Conservation (phyloP, 2,797 vertebrate species). For the Paramormyrops hopkinsi region DNA sequence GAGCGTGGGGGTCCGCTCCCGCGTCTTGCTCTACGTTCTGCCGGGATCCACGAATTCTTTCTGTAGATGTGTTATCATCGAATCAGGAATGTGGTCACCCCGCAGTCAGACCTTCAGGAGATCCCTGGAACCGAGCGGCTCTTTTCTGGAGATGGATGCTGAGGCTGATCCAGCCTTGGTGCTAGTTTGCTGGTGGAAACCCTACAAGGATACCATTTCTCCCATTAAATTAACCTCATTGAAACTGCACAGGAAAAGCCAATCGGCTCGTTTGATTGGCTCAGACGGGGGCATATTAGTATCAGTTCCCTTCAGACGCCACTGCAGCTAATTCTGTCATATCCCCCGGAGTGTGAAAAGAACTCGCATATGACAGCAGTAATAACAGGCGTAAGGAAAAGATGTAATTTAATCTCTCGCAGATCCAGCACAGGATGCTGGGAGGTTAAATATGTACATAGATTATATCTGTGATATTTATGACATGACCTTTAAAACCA, state of each 20-base stretch:
- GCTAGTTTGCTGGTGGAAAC: background rate
- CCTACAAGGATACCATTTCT: background rate
- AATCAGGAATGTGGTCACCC: background rate
- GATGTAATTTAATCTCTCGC: slow-evolving; percentile 16
- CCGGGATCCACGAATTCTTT: background rate
- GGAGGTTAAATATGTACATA: slow-evolving; percentile 33
- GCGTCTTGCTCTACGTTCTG: background rate
- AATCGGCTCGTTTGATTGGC: background rate
- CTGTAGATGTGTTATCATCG: background rate
- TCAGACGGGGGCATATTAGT: background rate
- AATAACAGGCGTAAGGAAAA: background rate
- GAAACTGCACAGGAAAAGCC: background rate
- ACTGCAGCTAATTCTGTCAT: background rate
- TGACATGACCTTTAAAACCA: slow-evolving; percentile 16
- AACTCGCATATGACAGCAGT: background rate
- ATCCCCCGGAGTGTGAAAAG: background rate
- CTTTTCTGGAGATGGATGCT: background rate
- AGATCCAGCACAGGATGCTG: slow-evolving; percentile 17
- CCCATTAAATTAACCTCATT: background rate
- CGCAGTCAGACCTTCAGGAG: background rate
- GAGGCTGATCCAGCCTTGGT: background rate
- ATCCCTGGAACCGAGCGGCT: background rate
- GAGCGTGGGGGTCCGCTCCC: background rate
- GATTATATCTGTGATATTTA: slow-evolving; percentile 39
- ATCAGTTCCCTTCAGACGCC: background rate